Evolutionary conservation across 2,888 invertebrate species (phyloP).

Genomic region (Cryptocephalus moraei): DNA sequence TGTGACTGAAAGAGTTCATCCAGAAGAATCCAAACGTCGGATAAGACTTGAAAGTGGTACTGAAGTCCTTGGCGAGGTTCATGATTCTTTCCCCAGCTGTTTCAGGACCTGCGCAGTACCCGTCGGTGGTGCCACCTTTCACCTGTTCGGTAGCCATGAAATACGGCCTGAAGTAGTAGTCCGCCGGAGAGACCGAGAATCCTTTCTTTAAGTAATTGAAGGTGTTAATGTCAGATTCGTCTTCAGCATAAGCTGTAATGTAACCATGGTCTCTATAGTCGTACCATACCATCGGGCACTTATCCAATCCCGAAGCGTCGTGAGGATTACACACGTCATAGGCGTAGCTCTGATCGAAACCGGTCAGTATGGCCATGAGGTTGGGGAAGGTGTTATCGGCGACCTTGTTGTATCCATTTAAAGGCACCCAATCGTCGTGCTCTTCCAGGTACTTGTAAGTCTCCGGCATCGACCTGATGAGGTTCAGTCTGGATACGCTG

Average conservation of each 20-base stretch:
- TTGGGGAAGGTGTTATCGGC: conserved; percentile 88
- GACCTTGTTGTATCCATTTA: conserved; percentile 47
- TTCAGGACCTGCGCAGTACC: conserved; percentile 51
- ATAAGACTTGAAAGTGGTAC: conserved; percentile 47
- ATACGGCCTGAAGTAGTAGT: conserved; percentile 70
- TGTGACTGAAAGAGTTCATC: conserved; percentile 69
- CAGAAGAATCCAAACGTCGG: conserved; percentile 69
- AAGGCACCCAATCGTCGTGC: conserved; percentile 27
- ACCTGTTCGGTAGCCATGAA: conserved; percentile 56
- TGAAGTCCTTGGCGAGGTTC: conserved; percentile 58
- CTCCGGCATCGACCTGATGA: conserved; percentile 63
- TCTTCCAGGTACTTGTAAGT: conserved; percentile 55
- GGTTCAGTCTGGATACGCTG: conserved; percentile 70
- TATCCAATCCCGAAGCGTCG: conserved; percentile 49
- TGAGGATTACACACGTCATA: conserved; percentile 42
- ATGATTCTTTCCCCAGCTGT: conserved; percentile 57
- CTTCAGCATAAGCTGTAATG: conserved; percentile 70
- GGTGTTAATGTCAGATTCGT: conserved; percentile 59
- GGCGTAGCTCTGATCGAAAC: conserved; percentile 32
- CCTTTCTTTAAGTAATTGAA: conserved; percentile 63
- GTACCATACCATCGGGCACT: conserved; percentile 69
- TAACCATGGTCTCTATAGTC: conserved; percentile 60
- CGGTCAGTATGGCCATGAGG: conserved; percentile 66
- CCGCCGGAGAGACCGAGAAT: conserved; percentile 63
- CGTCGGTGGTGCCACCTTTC: conserved; percentile 40